These are phyloP conservation scores for Papilio machaon DNA, from an alignment of 1,140 invertebrate species.

Conservation along the genomic window DNA sequence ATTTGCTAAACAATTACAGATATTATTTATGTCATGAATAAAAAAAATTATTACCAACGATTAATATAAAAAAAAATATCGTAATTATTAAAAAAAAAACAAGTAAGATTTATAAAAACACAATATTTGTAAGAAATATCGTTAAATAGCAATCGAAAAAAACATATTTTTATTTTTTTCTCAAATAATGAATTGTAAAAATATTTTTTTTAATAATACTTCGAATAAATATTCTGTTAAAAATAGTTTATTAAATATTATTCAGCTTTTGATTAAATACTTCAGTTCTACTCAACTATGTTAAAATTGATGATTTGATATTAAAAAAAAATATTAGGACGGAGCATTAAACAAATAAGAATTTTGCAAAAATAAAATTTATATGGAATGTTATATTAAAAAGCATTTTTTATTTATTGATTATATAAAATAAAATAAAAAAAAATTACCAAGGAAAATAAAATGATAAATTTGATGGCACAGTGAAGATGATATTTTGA, in stretches of 20 bases:
- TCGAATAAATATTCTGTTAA: not conserved
- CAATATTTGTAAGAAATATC: not conserved
- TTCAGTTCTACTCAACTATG: not conserved
- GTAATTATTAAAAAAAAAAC: not conserved
- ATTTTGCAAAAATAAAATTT: not conserved
- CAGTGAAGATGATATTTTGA: conserved; percentile 19
- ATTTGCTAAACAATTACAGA: not conserved
- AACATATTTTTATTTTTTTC: not conserved
- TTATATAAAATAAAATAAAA: conserved; percentile 2
- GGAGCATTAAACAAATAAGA: not conserved
- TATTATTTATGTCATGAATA: not conserved
- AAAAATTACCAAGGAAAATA: not conserved
- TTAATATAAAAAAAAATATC: not conserved
- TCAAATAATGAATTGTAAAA: not conserved
- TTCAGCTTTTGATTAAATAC: not conserved
- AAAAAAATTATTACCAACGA: not conserved
- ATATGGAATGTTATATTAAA: conserved; percentile 10
- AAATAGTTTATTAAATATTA: conserved; percentile 2
- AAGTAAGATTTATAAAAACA: not conserved
- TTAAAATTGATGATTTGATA: not conserved
- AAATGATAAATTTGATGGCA: conserved; percentile 15
- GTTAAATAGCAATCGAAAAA: not conserved
- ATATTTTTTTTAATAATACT: conserved; percentile 6
- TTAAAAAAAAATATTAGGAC: not conserved
- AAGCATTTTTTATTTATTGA: not conserved